Evolutionary conservation across 64 coral and sea anemone genomes (phyloP).

Genomic region (Orbicella faveolata): DNA sequence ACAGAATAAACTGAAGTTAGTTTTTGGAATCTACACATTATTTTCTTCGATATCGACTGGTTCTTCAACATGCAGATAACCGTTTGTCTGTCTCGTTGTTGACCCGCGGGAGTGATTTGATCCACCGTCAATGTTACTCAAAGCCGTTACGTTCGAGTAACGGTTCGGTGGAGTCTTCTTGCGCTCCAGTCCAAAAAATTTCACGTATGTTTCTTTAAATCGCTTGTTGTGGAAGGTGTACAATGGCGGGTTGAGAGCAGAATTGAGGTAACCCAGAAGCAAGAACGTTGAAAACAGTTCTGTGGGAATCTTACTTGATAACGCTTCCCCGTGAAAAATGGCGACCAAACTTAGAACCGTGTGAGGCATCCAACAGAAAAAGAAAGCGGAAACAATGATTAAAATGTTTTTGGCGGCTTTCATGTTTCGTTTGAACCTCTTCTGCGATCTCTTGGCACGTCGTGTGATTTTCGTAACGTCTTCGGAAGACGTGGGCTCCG

Average conservation of each 20-base stretch:
- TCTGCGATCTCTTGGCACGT: background rate
- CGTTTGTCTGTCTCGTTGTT: background rate
- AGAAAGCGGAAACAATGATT: constrained; percentile 52
- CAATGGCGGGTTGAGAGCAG: constrained; percentile 54
- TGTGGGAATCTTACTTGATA: background rate
- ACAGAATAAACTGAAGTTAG: no score
- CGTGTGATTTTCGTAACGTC: background rate
- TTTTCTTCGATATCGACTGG: background rate
- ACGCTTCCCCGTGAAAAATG: background rate
- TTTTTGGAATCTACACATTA: background rate
- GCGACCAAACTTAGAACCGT: constrained; percentile 37
- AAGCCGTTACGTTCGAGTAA: background rate
- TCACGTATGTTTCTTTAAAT: constrained; percentile 50
- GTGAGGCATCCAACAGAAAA: constrained; percentile 59
- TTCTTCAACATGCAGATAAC: background rate
- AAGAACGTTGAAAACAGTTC: background rate
- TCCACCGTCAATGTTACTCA: background rate
- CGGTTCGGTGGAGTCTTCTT: background rate
- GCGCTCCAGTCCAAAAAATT: background rate
- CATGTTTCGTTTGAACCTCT: constrained; percentile 29
- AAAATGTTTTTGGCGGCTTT: constrained; percentile 59
- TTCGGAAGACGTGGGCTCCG: background rate
- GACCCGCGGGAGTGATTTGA: background rate
- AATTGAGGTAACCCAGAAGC: constrained; percentile 58
- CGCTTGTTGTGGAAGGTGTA: constrained; percentile 56